Base-by-base conservation (phyloP, 2,888 invertebrate genomes). In the Lumbricus terrestris region DNA sequence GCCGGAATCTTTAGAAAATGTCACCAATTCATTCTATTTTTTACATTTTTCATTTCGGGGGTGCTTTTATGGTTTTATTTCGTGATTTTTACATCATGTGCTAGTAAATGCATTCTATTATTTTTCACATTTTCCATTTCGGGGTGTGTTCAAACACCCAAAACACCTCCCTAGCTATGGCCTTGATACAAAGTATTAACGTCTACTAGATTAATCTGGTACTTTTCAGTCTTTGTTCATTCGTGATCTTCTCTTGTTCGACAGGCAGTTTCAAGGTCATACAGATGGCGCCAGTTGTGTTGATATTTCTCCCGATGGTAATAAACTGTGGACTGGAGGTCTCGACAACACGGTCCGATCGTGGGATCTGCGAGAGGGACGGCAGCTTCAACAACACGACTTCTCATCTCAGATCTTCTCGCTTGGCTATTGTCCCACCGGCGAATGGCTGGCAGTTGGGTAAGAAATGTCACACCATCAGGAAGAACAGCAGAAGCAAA, bases 211-310 rank as follows among this genome's bases (percentile, higher is more conserved):
- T 16, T 16, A 42, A 42, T 42, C 42, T 42, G 16, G 18, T 42
- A 42, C 18, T 42, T 42, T 47, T 47, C 47, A 47, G 18, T 47
- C 1, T 47, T 47, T 47, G 47, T 47, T 47, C 18, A 47, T 23
- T 47, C 20, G 23, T 69, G 69, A 69, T 69, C 29, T 69, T 29
- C 29, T 69, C 6, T 69, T 69, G 29, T 69, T 69, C 35, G 82
- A n/a, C 92, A 95, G 95, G 92, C 95, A 95, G 92, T 95, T 96
- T 93, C 95, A 95, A 95, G 99, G 98, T 0, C 98, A 98, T 95
- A 98, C 97, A 90, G 98, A 98, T 95, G 98, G 98, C 89, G 98
- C 98, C 23, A 98, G 97, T 83, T 98, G 98, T 95, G 98, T 98
- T 94, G 98, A 98, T 95, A 98, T 98, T 92, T 97, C 97, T 13